Conservation (phyloP, 64 coral and sea anemone genomes). For the Montipora foliosa region DNA sequence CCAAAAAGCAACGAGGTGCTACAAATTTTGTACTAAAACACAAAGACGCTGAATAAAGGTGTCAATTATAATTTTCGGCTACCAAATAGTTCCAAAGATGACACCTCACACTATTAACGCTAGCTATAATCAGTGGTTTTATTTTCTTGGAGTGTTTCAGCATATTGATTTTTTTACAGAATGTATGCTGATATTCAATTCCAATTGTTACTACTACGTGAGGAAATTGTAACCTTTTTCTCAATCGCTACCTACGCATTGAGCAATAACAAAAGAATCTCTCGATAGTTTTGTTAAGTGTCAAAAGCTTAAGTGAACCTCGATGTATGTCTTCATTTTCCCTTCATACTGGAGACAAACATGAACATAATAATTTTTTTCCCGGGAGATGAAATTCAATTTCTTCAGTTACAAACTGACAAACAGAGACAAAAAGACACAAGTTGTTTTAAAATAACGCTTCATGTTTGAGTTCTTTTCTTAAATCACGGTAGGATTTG, state of each 20-base stretch:
- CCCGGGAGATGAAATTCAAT: not conserved
- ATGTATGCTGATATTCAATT: not conserved
- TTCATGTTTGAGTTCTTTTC: not conserved
- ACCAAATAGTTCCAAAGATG: not conserved
- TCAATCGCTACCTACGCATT: not conserved
- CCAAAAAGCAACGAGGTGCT: not conserved
- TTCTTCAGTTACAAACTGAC: not conserved
- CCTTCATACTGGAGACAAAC: not conserved
- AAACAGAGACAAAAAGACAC: no score
- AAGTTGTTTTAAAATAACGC: not conserved
- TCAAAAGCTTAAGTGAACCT: not conserved
- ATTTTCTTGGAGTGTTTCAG: not conserved
- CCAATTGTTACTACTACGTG: not conserved
- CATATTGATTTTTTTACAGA: not conserved
- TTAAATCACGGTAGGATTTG: not conserved
- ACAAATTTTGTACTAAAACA: not conserved
- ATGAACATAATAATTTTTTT: not conserved
- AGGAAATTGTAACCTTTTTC: not conserved
- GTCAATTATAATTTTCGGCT: not conserved
- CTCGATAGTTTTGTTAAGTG: conserved; percentile 34
- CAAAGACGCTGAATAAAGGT: not conserved
- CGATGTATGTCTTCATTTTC: conserved; percentile 27
- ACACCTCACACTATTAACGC: not conserved
- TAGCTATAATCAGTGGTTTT: conserved; percentile 5
- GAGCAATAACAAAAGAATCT: not conserved